Evolutionary conservation across 2,888 invertebrate genomes (phyloP).

Genomic region (Himalopsyche anomala): DNA sequence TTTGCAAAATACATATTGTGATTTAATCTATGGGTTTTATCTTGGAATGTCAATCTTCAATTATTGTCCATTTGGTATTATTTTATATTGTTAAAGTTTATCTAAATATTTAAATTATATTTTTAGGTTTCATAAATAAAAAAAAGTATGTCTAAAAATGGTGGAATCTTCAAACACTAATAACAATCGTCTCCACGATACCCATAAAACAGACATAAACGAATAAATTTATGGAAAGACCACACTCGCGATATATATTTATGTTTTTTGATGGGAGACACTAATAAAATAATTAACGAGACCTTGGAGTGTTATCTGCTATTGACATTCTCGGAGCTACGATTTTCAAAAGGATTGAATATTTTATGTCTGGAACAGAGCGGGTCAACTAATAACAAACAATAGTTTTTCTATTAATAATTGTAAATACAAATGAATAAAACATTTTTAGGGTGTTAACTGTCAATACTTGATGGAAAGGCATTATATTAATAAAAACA

Average conservation of each 20-base stretch:
- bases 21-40: no score
- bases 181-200: neutral
- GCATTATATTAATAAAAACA: no score
- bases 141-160: neutral
- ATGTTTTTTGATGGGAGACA: constrained; percentile 18
- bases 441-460: no score
- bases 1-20: no score
- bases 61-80: no score
- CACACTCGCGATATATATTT: constrained; percentile 29
- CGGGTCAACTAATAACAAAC: neutral
- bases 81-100: no score
- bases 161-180: neutral
- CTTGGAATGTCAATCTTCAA: no score
- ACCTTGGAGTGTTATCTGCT: constrained; percentile 19
- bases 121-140: no score
- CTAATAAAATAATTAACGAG: constrained; percentile 35
- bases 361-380: neutral
- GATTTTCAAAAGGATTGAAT: constrained; percentile 35
- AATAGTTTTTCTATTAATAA: neutral
- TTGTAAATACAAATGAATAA: no score
- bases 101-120: no score
- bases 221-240: constrained; percentile 34
- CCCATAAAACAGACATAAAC: constrained; percentile 9
- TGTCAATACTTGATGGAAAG: no score
- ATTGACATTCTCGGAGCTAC: constrained; percentile 21